phyloP scores from a whole-genome alignment of 2,113 vertebrate genomes.

The Phalacrocorax brasilianus region DNA sequence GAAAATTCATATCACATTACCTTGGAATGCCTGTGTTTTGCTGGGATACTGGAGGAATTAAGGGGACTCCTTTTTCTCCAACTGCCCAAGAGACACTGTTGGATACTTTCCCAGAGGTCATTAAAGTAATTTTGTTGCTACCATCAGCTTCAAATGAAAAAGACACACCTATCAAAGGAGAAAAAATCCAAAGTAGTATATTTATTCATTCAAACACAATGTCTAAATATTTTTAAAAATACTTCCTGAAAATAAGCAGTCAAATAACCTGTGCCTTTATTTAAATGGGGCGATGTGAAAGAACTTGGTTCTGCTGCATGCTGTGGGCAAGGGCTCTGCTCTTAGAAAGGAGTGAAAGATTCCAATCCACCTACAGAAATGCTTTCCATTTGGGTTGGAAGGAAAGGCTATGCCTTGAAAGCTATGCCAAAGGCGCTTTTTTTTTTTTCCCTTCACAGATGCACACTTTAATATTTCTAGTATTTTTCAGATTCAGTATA shows the following conservation, averaged over 20 bases:
- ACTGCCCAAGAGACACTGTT: slow-evolving; percentile 89
- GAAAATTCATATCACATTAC: slow-evolving; percentile 55
- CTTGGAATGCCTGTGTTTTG: slow-evolving; percentile 76
- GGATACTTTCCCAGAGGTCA: slow-evolving; percentile 94
- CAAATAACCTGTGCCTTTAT: neutral
- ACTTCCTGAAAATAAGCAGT: neutral
- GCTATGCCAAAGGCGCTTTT: neutral
- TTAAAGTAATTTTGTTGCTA: slow-evolving; percentile 83
- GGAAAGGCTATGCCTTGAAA: neutral
- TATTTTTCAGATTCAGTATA: neutral
- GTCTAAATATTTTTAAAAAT: neutral
- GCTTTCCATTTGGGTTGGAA: neutral
- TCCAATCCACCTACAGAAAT: neutral
- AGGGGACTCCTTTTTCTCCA: slow-evolving; percentile 84
- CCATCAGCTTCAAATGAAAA: slow-evolving; percentile 93
- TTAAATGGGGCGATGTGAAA: neutral
- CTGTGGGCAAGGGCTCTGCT: neutral
- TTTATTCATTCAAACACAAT: neutral
- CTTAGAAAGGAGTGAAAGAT: neutral
- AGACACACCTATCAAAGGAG: slow-evolving; percentile 79
- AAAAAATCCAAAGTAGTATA: neutral
- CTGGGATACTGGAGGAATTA: slow-evolving; percentile 83
- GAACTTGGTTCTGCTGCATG: neutral
- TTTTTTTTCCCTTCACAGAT: neutral
- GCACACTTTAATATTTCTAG: neutral